Base-by-base conservation (phyloP, 2,797 vertebrate genomes). In the Tachyglossus aculeatus region DNA sequence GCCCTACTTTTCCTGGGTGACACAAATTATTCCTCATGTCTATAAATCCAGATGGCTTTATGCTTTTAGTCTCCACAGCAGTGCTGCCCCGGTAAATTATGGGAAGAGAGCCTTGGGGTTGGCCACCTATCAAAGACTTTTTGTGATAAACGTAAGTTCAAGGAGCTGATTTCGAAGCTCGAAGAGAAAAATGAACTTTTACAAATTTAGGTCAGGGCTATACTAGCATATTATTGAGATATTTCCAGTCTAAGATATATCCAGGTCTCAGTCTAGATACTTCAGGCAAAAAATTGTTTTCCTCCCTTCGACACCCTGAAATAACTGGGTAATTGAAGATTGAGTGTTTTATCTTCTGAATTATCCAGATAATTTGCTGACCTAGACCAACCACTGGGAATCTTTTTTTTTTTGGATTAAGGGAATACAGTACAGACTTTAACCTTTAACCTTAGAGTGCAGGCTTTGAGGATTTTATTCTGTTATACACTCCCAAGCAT, bases 1-100 rank as follows among this genome's bases (percentile, higher is more conserved):
- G 83, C 80, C 83, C 82, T 78, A 76, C 58, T 21, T 50, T 70
- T 73, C 74, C 63, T 27, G 66, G 68, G 80, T 88, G 73, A 74
- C 82, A 47, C 75, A 82, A 85, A 72, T 85, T 69, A 45, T 66
- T 77, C 67, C 63, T 71, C 61, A 52, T 67, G 38, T 58, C 25
- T 74, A 62, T 80, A 81, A 71, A 39, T 86, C 80, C 71, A 37
- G 65, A 38, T 72, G 69, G 55, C 71, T 74, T 77, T 54, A 1
- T 61, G 72, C 62, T 69, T 50, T 54, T 25, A 25, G 67, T 72
- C 27, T 7, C 73, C 75, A 58, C 80, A 72, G 75, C 59, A 77
- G 41, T 78, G 67, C 70, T 69, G 3, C 72, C 22, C 62, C 67
- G 83, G 82, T 77, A 82, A 37, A 56, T 5, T 3, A 14, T 36